Evolutionary conservation across 2,113 vertebrate genomes (phyloP), one percentile per base, ranked within the genome.

Genomic region (Girardinichthys multiradiatus): DNA sequence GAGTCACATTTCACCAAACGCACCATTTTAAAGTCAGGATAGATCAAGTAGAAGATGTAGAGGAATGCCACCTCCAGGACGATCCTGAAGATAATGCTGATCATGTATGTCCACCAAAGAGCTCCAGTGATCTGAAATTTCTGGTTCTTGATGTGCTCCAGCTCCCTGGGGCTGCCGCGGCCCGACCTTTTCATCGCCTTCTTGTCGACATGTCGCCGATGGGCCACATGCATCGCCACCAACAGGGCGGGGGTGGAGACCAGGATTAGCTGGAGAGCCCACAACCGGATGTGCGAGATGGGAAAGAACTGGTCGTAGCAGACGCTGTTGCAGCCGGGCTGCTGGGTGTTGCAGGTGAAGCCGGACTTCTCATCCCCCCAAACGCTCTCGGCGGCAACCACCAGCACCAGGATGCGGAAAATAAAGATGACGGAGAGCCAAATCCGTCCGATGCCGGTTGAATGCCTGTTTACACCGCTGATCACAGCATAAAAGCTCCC

Each of bases 401-500:
- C 98, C 83, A 99, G 91, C 85, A 99, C 97, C 95, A 99, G 93
- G 78, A 99, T 98, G 30, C 98, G 94, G 92, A 99, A 99, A 90
- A 99, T 97, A 93, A 99, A 99, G 91, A 99, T 97, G 91, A 99
- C 98, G 0, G 98, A 99, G 31, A 99, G 95, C 98, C 98, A 99
- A 58, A 99, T 94, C 69, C 98, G 96, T 33, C 98, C 97, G 0
- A 99, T 98, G 83, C 97, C 96, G 0, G 98, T 99, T 5, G 98
- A 98, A 80, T 99, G 96, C 89, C 97, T 96, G 91, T 98, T 99
- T 93, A 98, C 96, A 2, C 98, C 98, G 1, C 97, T 98, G 88
- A 99, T 94, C 76, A 98, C 95, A 1, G 96, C 95, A 90, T 99
- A 99, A 89, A 99, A 95, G 88, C 95, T 94, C 0, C 96, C 96